phyloP scores from a whole-genome alignment of 2,888 invertebrate species.

The Hirtodrosophila cameraria region DNA sequence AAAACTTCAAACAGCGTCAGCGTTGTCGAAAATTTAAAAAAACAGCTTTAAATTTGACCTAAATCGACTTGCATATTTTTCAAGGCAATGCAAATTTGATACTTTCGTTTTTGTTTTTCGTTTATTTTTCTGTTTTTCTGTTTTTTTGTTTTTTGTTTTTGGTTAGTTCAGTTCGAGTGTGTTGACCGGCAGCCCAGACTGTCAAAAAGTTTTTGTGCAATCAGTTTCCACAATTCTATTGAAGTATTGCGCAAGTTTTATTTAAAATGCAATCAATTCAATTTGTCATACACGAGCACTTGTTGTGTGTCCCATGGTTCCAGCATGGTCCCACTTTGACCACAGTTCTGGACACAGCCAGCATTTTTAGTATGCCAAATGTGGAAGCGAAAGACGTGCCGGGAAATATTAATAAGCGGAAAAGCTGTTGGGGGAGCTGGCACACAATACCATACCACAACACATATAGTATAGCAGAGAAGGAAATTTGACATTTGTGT shows the following conservation, averaged over 20 bases:
- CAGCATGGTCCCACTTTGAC: constrained; percentile 7
- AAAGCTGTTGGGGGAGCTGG: constrained; percentile 61
- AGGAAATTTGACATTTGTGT: constrained; percentile 67
- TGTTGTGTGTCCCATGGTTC: constrained; percentile 12
- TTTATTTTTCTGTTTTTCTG: no score
- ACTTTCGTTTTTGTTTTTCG: constrained; percentile 66
- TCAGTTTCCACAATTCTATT: constrained; percentile 54
- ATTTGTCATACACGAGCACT: constrained; percentile 31
- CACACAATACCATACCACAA: constrained; percentile 14
- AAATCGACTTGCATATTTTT: constrained; percentile 63
- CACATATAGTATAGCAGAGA: constrained; percentile 12
- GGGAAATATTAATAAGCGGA: constrained; percentile 76
- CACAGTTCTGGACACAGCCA: constrained; percentile 14
- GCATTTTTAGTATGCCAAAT: constrained; percentile 58
- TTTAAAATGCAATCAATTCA: constrained; percentile 59
- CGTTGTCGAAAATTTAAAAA: no score
- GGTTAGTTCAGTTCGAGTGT: constrained; percentile 26
- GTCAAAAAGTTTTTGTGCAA: constrained; percentile 51
- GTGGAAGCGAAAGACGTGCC: constrained; percentile 56
- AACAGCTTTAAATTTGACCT: constrained; percentile 57
- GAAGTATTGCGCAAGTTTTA: constrained; percentile 56
- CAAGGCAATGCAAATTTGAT: constrained; percentile 74
- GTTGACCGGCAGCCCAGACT: constrained; percentile 39
- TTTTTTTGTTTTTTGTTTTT: constrained; percentile 19
- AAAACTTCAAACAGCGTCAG: constrained; percentile 45